Conservation (phyloP, 2,888 invertebrate species). For the Anoplius nigerrimus region DNA sequence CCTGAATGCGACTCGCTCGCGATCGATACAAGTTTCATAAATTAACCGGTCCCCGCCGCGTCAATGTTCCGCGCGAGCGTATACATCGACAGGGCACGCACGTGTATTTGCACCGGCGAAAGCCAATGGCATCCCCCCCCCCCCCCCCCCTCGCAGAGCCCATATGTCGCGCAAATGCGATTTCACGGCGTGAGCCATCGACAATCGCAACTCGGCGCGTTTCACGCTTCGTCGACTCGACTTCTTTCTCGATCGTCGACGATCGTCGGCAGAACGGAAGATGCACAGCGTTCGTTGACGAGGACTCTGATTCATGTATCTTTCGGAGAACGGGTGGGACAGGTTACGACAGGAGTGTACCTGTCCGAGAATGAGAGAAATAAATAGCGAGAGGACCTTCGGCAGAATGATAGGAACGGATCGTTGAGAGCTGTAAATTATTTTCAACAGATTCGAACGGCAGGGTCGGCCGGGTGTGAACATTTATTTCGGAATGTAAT, state of each 20-base stretch:
- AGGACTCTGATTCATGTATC: too few relatives aligned
- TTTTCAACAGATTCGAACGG: too few relatives aligned
- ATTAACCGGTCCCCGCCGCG: conserved; percentile 38
- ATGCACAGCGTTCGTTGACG: too few relatives aligned
- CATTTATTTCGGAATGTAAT: too few relatives aligned
- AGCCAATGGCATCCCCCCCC: background rate
- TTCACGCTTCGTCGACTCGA: background rate
- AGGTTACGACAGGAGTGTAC: too few relatives aligned
- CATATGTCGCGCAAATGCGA: conserved; percentile 2
- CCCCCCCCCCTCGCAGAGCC: background rate
- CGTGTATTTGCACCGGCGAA: background rate
- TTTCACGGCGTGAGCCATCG: conserved; percentile 1
- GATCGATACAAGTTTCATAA: conserved; percentile 56
- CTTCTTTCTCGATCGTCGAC: background rate
- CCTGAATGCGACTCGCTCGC: conserved; percentile 38
- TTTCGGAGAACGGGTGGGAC: too few relatives aligned
- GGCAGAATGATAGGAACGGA: too few relatives aligned
- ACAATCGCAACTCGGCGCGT: background rate
- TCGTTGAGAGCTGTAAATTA: too few relatives aligned
- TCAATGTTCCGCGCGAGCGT: conserved; percentile 23
- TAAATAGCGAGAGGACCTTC: too few relatives aligned
- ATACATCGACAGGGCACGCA: conserved; percentile 4
- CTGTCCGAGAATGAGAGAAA: too few relatives aligned
- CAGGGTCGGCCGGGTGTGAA: too few relatives aligned
- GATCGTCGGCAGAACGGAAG: background rate